Evolutionary conservation across 2,113 vertebrate species (phyloP), one percentile per base, ranked within the genome.

Genomic region (Hyperopisus bebe): DNA sequence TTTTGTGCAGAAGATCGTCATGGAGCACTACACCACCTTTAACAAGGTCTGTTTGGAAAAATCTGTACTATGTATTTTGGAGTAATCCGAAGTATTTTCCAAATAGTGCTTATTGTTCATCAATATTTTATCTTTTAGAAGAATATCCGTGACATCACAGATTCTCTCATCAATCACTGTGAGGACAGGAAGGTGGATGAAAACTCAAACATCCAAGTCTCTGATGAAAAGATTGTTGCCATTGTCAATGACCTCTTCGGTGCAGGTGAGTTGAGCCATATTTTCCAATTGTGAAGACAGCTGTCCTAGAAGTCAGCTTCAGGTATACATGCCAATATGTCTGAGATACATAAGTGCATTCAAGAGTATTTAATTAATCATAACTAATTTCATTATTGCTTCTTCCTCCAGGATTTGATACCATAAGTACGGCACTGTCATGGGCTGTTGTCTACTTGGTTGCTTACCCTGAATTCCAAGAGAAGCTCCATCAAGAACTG

Each of bases 361-460:
- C n/a, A 27, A 31, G 62, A 70, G 74, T 42, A 39, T 35, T 39
- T 77, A 39, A 80, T 80, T 70, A 3, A 9, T 87, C 17, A 87
- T 13, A 31, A 62, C 35, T 31, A 27, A 88, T 24, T 80, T 39
- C 17, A 11, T 74, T 89, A 24, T 39, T 99, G 98, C 97, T 98
- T 99, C 98, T 0, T 98, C 89, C 2, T 88, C 5, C 82, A 99
- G 98, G 98, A 44, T 99, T 99, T 74, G 98, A 99, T 93, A 99
- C 98, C 0, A 90, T 99, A 89, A 66, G 97, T 2, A 98, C 97
- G 0, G 96, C 95, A 15, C 70, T 99, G 80, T 98, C 98, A 2
- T 99, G 98, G 98, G 92, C 96, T 55, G 92, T 99, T 46, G 90
- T 97, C 93, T 99, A 99, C 42, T 86, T 95, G 11, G 96, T 97